Base-by-base conservation (phyloP, 2,797 vertebrate species). In the Trichosurus vulpecula region DNA sequence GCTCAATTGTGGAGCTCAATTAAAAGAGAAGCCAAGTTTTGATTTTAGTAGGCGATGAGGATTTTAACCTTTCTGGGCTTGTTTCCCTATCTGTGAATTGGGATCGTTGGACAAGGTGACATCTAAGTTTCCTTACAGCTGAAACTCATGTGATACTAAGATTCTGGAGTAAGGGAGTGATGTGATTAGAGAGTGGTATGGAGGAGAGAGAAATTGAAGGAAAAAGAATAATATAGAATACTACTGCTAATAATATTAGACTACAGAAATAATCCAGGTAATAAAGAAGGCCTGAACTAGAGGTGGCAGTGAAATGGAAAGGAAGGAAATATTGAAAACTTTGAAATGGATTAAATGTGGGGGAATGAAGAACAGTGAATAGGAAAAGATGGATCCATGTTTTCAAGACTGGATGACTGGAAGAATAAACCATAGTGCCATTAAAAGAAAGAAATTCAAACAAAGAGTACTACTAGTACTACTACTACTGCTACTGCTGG, bases 401-500 rank as follows among this genome's bases (percentile, higher is more conserved):
- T 31, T 61, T 35, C 12, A 58, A 58, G 29, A 11, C 29, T 30
- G 25, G 57, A 14, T 61, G 58, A 58, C 27, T 58, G 31, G 57
- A 58, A 58, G 30, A 58, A 58, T 58, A 58, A 58, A 58, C 29
- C 30, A 58, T 58, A 11, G 10, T 31, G 29, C 29, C 57, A 58
- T 58, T 58, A 31, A 58, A 58, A 56, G 5, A 10, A 54, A 94
- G 52, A 55, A 54, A 94, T n/a, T 90, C 81, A 93, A 14, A 91
- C 90, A 95, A 54, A 31, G 58, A 96, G 81, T 11, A 90, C 52
- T 95, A 56, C 91, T 22, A 93, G 0, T 74, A 2, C 87, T 96
- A 87, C 95, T 96, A 94, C 53, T 92, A 91, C 12, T 19, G 93
- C 0, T 74, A 2, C 90, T 96, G 52, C 12, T 90, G 93, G 93